Base-by-base conservation (phyloP, 2,797 vertebrate species). In the Ctenopoma kingsleyae region DNA sequence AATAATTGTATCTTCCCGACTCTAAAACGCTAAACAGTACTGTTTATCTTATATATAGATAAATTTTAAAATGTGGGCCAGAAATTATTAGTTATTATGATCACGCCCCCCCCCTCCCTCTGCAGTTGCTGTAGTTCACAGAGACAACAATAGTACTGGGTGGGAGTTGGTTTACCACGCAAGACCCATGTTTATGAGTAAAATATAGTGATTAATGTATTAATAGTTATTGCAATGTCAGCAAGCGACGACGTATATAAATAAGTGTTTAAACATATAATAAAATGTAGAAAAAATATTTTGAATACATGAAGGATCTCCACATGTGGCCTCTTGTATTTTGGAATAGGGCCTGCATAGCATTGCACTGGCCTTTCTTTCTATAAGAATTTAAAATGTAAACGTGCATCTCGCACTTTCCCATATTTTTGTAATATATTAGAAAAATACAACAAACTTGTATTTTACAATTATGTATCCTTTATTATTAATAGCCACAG, bases 51-150 rank as follows among this genome's bases (percentile, higher is more conserved):
- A 36, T 5, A 49, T 2, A 6, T 0, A 5, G 0, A 44, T 20
- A 0, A 0, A 0, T 1, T 60, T 44, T 38, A 7, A 0, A 40
- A 50, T 48, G 3, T 30, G 3, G 4, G 2, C 11, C 32, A 27
- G 1, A 52, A 62, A 32, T 16, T 25, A 19, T 12, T 44, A 3
- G n/a, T 48, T n/a, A 19, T 23, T 59, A 27, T 51, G 27, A 38
- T n/a, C 50, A 17, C 36, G 3, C 30, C 30, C 25, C 32, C 52
- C 23, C 20, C 25, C 32, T 50, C 23, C 20, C 81, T 80, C 87
- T 85, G 90, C 89, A 82, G 88, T 62, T 78, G 47, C 70, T 51
- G 78, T 54, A 66, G 68, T 80, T 80, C 59, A 73, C 79, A 81
- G 74, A 70, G 61, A 69, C 76, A 84, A 84, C 80, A 86, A 88